Base-by-base conservation (phyloP, 2,797 vertebrate species). In the Lacerta agilis region DNA sequence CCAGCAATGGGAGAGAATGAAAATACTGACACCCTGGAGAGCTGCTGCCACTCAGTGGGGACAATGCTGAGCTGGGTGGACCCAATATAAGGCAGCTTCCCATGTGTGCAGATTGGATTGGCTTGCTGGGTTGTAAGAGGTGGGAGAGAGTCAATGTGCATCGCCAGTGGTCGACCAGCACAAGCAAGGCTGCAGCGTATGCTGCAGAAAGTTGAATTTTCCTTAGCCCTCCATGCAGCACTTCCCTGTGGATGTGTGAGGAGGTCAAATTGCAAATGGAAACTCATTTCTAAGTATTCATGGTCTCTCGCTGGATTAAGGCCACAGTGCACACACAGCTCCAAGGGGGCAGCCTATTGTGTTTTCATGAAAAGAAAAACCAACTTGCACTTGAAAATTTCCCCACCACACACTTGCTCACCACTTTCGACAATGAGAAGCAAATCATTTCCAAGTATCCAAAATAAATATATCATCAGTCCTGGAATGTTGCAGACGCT, bases 401-500 rank as follows among this genome's bases (percentile, higher is more conserved):
- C 87, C 83, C 43, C 33, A 83, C 43, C 58, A 61, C 58, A 61
- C 58, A 64, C 79, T 90, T 83, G 67, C 77, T 91, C 75, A 66
- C 38, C 64, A 83, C 38, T 82, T 93, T 90, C 71, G 61, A 64
- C 27, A 91, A 55, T 25, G 88, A 82, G 92, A 94, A 94, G 49
- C 0, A 94, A 91, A 91, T 67, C 85, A 83, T 89, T 81, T 94
- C 81, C 86, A 27, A 86, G 84, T 88, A 92, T 49, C 7, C 25
- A 73, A 66, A 82, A 67, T 1, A 93, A 94, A 91, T 88, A 88
- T 33, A 86, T 79, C 87, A 81, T 91, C 82, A 77, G 6, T 25
- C 85, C 33, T 64, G 91, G 87, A 92, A 89, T 90, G 94, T 45
- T 91, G 86, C 75, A 87, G 91, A 90, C 2, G 17, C 82, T 92